Conservation (phyloP, 2,113 vertebrate species). For the Cyprinodon brontotheroides region DNA sequence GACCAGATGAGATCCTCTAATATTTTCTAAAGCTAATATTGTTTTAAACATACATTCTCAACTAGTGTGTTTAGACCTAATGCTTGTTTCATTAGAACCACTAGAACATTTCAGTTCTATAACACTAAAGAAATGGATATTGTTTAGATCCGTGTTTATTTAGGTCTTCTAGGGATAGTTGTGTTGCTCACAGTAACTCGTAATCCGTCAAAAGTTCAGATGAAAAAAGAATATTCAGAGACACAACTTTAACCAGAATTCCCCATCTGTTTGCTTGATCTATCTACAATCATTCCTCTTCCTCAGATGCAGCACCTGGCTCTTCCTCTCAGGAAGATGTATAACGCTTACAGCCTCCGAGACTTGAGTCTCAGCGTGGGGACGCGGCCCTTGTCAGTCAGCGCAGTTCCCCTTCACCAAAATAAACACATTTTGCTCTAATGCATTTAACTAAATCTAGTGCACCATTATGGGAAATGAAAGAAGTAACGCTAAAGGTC, state of each 20-base stretch:
- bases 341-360: constrained; percentile 47
- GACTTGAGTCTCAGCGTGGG: constrained; percentile 34
- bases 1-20: neutral
- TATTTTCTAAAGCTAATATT: neutral
- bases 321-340: constrained; percentile 34
- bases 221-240: neutral
- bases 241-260: constrained; percentile 7
- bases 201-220: constrained; percentile 1
- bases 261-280: constrained; percentile 6
- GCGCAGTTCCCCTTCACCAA: constrained; percentile 60
- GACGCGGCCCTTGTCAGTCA: constrained; percentile 64
- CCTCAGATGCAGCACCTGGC: constrained; percentile 3
- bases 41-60: neutral
- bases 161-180: neutral
- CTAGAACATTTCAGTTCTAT: too few species aligned
- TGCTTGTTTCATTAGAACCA: too few species aligned
- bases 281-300: constrained; percentile 11
- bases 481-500: constrained; percentile 81
- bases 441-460: constrained; percentile 79
- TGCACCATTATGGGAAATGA: constrained; percentile 79
- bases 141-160: neutral
- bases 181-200: neutral
- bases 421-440: constrained; percentile 77
- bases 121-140: too few species aligned
- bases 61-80: too few species aligned